phyloP scores from a whole-genome alignment of 2,797 vertebrate species.

The Anolis apletophallus region DNA sequence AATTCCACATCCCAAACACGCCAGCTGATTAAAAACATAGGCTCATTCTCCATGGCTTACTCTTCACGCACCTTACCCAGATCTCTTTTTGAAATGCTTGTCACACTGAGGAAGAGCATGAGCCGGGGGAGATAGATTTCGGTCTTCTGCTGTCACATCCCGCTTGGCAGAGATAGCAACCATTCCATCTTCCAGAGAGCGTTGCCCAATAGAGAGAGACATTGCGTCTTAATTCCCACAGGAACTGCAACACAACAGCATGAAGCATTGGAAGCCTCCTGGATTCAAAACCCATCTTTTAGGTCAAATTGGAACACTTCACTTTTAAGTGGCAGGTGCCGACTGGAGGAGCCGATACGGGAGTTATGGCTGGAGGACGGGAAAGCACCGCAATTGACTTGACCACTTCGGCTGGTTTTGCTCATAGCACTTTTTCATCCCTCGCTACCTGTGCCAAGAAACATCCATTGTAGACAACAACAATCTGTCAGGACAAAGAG shows the following conservation, averaged over 20 bases:
- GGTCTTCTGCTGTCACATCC: neutral
- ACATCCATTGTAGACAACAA: slow-evolving; percentile 8
- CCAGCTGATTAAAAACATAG: too few relatives aligned
- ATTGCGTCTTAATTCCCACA: slow-evolving; percentile 9
- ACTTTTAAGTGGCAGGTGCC: neutral
- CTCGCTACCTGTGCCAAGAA: slow-evolving; percentile 10
- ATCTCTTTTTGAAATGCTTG: neutral
- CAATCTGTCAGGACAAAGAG: slow-evolving; percentile 24
- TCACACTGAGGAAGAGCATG: neutral
- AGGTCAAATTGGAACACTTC: slow-evolving; percentile 35
- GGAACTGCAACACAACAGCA: neutral
- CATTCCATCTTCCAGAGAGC: neutral
- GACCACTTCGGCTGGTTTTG: slow-evolving; percentile 20
- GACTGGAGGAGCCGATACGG: slow-evolving; percentile 20
- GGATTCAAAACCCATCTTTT: slow-evolving; percentile 37
- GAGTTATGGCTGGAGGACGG: slow-evolving; percentile 5
- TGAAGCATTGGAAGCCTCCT: slow-evolving; percentile 5
- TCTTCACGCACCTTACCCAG: neutral
- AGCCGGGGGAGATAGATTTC: neutral
- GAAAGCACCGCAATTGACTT: neutral
- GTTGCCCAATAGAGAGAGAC: neutral
- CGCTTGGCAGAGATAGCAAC: neutral
- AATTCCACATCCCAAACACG: neutral
- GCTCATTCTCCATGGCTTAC: neutral
- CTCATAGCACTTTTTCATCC: slow-evolving; percentile 27